Evolutionary conservation across 2,797 vertebrate genomes (phyloP), one percentile per base, ranked within the genome.

Genomic region (Phalloptychus januarius): DNA sequence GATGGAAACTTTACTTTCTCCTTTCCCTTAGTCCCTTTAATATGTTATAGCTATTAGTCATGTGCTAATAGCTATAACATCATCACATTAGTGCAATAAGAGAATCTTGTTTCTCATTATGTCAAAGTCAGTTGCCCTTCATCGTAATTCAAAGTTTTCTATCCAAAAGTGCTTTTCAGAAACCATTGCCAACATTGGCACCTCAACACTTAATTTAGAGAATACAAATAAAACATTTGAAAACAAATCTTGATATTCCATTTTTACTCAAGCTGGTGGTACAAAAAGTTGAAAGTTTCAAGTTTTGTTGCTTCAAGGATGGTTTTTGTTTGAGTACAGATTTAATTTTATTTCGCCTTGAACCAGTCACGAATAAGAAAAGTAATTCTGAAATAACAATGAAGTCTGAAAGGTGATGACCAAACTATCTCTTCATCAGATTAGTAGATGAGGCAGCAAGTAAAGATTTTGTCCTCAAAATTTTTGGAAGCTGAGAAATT

Each of bases 1-100:
- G 75, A 86, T 83, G 83, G 86, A 78, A 61, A 78, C 87, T 83
- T 83, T 48, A 63, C 80, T 85, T 84, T 83, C 84, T 84, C 42
- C 73, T 79, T 87, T 76, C 82, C 82, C 82, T 45, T 83, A 79
- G 54, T 44, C 72, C 72, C 82, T 87, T 82, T 79, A 86, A 85
- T 85, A 80, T 86, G 46, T 20, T 45, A 71, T 82, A 5, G 20
- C 74, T 81, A 72, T 91, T 88, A 81, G 83, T 90, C 56, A 58
- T 58, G 11, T 28, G 56, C 28, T 23, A 74, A n/a, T n/a, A n/a
- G n/a, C n/a, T n/a, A n/a, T n/a, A n/a, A 80, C 69, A 79, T 44
- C 38, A 71, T 20, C n/a, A 2, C 33, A n/a, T 56, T 71, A 71
- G 50, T 78, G 50, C 72, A 45, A 44, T 71, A 28, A 76, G 23